Evolutionary conservation across 2,797 vertebrate genomes (phyloP), one percentile per base, ranked within the genome.

Genomic region (Danio choprae): DNA sequence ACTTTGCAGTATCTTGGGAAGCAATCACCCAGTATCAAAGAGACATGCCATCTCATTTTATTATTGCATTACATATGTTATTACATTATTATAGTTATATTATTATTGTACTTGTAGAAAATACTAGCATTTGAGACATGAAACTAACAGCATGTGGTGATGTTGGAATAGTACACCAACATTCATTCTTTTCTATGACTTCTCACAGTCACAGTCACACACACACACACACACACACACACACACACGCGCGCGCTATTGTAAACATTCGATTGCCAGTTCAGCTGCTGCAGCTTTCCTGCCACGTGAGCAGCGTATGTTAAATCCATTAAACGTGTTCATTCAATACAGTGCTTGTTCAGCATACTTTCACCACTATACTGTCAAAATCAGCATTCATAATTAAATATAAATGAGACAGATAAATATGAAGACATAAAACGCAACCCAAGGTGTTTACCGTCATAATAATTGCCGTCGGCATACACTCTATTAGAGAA

Each of bases 291-390:
- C 65, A 53, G 53, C n/a, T 44, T 20, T 71, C 59, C 56, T 72
- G 77, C 65, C 74, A 77, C 62, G 74, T 81, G 77, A 82, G 62
- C 29, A 20, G 62, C 63, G 60, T 44, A n/a, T 46, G 22, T 81
- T 40, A 15, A 22, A 44, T 44, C 76, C 41, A 68, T 73, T 58
- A 73, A 59, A 73, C 4, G 20, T 55, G 15, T 55, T 41, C 18
- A 40, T 74, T 62, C 11, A 29, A 46, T 73, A 53, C 4, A 48
- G 22, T 22, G 55, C 41, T 59, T 38, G 4, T 0, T 53, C 36
- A 53, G 22, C 16, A 29, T 43, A 51, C 64, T 36, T 56, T 65
- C 62, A 44, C 40, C 38, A 29, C 13, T n/a, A 15, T 11, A 29
- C 8, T 8, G 20, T 0, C 9, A 56, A 18, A 64, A 51, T 13